Conservation (phyloP, 2,888 invertebrate species). For the Aromia moschata region DNA sequence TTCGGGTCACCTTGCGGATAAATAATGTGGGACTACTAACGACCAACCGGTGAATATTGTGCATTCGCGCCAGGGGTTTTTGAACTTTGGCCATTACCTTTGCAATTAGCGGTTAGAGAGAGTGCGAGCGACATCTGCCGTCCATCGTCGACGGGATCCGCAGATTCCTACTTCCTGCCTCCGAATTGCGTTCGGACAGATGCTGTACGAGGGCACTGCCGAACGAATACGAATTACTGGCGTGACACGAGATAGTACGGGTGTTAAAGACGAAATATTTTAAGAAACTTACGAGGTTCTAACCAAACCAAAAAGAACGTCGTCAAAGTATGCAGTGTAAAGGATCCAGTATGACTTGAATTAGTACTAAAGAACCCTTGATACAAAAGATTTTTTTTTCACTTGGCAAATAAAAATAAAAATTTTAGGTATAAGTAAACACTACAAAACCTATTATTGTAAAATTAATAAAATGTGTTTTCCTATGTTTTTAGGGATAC, state of each 20-base stretch:
- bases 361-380: no score
- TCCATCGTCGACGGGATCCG: background rate
- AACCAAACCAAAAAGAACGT: no score
- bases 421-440: no score
- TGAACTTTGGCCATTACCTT: background rate
- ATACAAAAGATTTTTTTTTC: no score
- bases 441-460: no score
- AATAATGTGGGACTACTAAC: background rate
- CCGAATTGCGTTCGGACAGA: background rate
- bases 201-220: background rate
- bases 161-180: slow-evolving; percentile 17
- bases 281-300: background rate
- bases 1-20: background rate
- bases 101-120: background rate
- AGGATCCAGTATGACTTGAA: no score
- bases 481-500: no score
- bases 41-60: background rate
- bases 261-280: background rate
- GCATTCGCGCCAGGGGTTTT: background rate
- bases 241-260: background rate
- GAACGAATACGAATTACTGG: background rate
- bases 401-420: no score
- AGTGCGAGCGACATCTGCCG: slow-evolving; percentile 26
- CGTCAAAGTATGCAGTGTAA: no score
- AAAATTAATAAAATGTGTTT: no score